Evolutionary conservation across 2,113 vertebrate species (phyloP).

Genomic region (Heterotilapia buettikoferi): DNA sequence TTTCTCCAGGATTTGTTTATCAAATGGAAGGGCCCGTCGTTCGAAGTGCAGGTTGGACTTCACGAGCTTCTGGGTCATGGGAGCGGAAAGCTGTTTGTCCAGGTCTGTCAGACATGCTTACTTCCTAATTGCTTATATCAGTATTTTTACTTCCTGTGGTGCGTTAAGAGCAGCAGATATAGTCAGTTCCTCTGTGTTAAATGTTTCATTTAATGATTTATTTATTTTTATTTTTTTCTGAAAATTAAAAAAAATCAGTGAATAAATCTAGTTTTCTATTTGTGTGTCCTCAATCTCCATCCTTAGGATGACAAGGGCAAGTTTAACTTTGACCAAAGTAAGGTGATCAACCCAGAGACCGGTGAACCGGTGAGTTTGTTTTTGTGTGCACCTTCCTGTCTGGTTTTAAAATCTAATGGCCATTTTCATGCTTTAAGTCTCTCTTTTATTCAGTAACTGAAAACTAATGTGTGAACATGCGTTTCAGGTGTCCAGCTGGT

Average conservation of each 20-base stretch:
- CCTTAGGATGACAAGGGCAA: slow-evolving; percentile 78
- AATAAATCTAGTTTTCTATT: neutral
- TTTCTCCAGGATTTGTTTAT: slow-evolving; percentile 80
- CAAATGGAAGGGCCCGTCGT: slow-evolving; percentile 85
- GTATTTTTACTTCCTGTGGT: neutral
- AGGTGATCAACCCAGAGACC: slow-evolving; percentile 82
- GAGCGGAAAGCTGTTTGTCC: slow-evolving; percentile 86
- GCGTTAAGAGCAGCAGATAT: neutral
- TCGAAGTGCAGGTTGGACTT: slow-evolving; percentile 89
- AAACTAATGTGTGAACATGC: neutral
- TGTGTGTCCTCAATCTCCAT: neutral
- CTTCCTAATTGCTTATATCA: neutral
- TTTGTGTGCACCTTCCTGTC: neutral
- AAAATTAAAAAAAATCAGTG: neutral
- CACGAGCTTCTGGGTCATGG: slow-evolving; percentile 88
- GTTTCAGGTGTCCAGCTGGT: slow-evolving; percentile 84
- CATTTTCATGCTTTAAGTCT: too few species aligned
- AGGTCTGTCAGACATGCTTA: slow-evolving; percentile 65
- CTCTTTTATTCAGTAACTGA: too few species aligned
- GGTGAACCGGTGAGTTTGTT: slow-evolving; percentile 75
- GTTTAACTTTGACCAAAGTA: slow-evolving; percentile 81
- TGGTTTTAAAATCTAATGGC: neutral
- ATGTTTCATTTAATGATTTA: neutral
- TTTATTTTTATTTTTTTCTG: too few species aligned
- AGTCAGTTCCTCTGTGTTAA: neutral